Evolutionary conservation across 2,113 vertebrate genomes (phyloP), one percentile per base, ranked within the genome.

Genomic region (Neofelis nebulosa): DNA sequence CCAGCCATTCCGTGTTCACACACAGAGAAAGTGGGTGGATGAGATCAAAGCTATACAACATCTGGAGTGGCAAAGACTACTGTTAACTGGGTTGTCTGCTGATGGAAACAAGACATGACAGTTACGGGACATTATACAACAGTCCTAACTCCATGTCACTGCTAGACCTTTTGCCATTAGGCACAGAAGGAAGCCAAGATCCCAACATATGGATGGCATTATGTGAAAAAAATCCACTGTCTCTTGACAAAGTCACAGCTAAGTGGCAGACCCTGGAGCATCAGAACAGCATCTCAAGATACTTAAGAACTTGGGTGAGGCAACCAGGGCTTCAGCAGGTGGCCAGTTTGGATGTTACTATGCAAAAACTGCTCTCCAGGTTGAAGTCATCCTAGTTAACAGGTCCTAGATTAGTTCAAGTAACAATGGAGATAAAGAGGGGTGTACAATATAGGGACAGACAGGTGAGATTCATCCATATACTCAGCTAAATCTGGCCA

Each of bases 41-140:
- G 25, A 31, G 18, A 96, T 91, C 27, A 86, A 89, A 82, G 66
- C 48, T 66, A 79, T 8, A 18, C 45, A 89, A 79, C 15, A 55
- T 79, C 27, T 83, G 61, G 25, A 11, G 5, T 74, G 31, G 41
- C 29, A 63, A 89, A 85, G 15, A 31, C 55, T 92, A 65, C 19
- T 38, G 50, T 50, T 83, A 18, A 89, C 19, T 61, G 48, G 14
- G 45, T 36, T 61, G 27, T 91, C 66, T 69, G 29, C 36, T 45
- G 63, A 89, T 0, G 89, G 69, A 97, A 96, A 92, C 63, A 83
- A 95, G 79, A 79, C n/a, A 80, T 29, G n/a, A 66, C 61, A 89
- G 48, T 68, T 91, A 38, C 13, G 19, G 63, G 27, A 61, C 41
- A 86, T 23, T 55, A 65, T 29, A 55, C 7, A 45, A 69, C 31